Conservation (phyloP, 2,888 invertebrate genomes). For the Pandemis heparana region DNA sequence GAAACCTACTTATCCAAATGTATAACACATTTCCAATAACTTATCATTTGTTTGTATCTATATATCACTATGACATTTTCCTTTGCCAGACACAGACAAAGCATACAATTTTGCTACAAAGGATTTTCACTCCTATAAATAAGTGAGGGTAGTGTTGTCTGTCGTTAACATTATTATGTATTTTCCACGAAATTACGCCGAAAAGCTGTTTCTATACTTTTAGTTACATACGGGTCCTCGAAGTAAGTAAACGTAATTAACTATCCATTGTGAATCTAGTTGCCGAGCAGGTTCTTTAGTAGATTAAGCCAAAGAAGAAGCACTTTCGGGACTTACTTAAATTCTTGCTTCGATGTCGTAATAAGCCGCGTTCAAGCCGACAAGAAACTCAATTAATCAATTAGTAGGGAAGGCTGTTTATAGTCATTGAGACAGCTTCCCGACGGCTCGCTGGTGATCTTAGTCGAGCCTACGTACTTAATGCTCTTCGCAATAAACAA, state of each 20-base stretch:
- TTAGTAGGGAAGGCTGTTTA: conserved; percentile 16
- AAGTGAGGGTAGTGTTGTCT: too few species aligned
- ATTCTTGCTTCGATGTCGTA: conserved; percentile 14
- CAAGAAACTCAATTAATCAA: conserved; percentile 31
- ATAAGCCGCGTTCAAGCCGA: conserved; percentile 16
- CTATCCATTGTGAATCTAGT: background rate
- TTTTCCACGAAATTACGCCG: background rate
- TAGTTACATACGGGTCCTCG: too few species aligned
- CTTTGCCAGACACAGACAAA: too few species aligned
- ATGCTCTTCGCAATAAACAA: background rate
- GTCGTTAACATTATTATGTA: too few species aligned
- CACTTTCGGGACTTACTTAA: background rate
- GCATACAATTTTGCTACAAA: too few species aligned
- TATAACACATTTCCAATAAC: too few species aligned
- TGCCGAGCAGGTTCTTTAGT: background rate
- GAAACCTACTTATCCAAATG: too few species aligned
- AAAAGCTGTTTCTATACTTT: background rate
- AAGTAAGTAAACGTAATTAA: background rate
- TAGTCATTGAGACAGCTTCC: conserved; percentile 19
- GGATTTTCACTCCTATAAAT: too few species aligned
- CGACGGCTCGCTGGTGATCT: background rate
- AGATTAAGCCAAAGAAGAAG: conserved; percentile 21
- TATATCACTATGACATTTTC: too few species aligned
- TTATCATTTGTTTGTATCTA: too few species aligned
- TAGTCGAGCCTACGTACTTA: background rate